These are phyloP conservation scores for Lepidotrigona ventralis DNA, from an alignment of 1,140 invertebrate species.

Conservation along the genomic window DNA sequence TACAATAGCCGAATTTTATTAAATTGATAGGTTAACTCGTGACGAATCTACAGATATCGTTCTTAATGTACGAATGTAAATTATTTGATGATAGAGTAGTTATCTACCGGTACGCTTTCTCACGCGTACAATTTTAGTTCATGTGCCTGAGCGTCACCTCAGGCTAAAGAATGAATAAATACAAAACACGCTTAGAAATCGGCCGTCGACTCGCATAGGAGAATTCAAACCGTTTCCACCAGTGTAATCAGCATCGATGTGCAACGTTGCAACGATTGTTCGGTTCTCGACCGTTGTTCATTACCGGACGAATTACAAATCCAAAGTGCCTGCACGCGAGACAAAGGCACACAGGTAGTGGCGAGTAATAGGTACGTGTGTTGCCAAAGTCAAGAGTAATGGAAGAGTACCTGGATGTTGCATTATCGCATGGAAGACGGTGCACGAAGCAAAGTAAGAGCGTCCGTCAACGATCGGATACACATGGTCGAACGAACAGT, in stretches of 20 bases:
- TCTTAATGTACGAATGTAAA: not conserved
- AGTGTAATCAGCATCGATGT: not conserved
- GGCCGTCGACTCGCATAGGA: not conserved
- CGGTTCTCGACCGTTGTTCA: slow-evolving; percentile 1
- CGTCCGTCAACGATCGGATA: slow-evolving; percentile 46
- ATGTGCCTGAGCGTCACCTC: not conserved
- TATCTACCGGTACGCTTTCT: not conserved
- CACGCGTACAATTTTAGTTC: not conserved
- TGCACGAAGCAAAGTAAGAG: slow-evolving; percentile 33
- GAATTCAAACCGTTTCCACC: not conserved
- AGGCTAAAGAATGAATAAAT: too few species aligned
- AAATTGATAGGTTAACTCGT: not conserved
- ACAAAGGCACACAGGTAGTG: slow-evolving; percentile 9
- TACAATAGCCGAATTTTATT: not conserved
- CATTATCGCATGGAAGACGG: slow-evolving; percentile 27
- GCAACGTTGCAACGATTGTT: not conserved
- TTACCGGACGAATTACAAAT: slow-evolving; percentile 27
- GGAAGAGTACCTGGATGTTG: slow-evolving; percentile 8
- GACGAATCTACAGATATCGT: not conserved
- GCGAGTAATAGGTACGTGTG: not conserved
- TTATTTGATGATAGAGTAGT: not conserved
- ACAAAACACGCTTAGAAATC: not conserved
- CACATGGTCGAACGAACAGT: slow-evolving; percentile 36
- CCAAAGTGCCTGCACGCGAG: slow-evolving; percentile 6
- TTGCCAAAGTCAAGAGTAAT: slow-evolving; percentile 22